Conservation (phyloP, 1,140 invertebrate species). For the Formica exsecta region DNA sequence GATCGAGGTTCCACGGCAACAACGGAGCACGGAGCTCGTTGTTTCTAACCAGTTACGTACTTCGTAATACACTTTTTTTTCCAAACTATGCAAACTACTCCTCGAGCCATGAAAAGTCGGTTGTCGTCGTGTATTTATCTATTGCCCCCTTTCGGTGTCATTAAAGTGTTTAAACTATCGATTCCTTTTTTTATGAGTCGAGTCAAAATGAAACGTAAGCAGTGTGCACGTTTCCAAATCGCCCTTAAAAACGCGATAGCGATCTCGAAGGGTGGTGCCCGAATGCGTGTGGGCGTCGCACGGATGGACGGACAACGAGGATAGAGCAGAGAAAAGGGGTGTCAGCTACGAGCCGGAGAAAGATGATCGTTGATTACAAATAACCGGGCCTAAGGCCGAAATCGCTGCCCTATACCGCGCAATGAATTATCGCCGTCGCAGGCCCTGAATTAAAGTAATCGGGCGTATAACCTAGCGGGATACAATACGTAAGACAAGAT, state of each 20-base stretch:
- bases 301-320: conserved; percentile 30
- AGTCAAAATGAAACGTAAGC: neutral
- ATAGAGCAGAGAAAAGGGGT: conserved; percentile 35
- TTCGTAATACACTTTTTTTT: conserved; percentile 27
- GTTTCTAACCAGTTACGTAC: conserved; percentile 35
- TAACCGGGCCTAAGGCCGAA: conserved; percentile 73
- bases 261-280: conserved; percentile 64
- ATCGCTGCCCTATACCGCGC: conserved; percentile 63
- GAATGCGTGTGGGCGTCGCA: conserved; percentile 68
- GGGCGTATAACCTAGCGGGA: conserved; percentile 63
- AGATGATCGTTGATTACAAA: conserved; percentile 70
- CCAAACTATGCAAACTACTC: neutral
- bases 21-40: neutral
- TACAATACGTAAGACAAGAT: conserved; percentile 42
- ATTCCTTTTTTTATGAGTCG: neutral
- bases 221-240: conserved; percentile 37
- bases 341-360: conserved; percentile 34
- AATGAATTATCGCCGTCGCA: conserved; percentile 76
- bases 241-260: conserved; percentile 56
- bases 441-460: conserved; percentile 76
- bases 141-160: neutral
- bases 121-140: neutral
- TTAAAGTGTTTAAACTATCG: neutral
- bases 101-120: conserved; percentile 35
- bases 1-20: conserved; percentile 7